phyloP scores from a whole-genome alignment of 2,888 invertebrate species.

The Carabus problematicus region DNA sequence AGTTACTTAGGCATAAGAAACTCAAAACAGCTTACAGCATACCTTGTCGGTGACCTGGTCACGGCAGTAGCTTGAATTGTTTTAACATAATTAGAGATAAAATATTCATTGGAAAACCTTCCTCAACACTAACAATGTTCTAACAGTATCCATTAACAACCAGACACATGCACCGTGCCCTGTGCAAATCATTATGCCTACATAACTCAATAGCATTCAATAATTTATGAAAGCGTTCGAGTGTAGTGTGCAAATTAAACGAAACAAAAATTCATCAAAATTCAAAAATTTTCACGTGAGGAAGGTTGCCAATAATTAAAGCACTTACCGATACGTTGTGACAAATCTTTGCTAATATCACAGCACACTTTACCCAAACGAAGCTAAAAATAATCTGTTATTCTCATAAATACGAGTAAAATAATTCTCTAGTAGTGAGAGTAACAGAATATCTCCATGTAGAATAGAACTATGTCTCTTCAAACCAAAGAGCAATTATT shows the following conservation, averaged over 20 bases:
- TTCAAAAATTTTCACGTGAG: constrained; percentile 15
- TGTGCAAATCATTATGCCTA: constrained; percentile 7
- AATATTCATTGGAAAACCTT: constrained; percentile 27
- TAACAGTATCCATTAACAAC: neutral
- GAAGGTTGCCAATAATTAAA: constrained; percentile 29
- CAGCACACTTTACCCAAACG: constrained; percentile 20
- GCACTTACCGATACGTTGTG: constrained; percentile 27
- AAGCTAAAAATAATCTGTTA: neutral
- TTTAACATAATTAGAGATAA: constrained; percentile 24
- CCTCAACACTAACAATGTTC: constrained; percentile 20
- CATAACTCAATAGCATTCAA: constrained; percentile 35
- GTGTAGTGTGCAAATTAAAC: constrained; percentile 12
- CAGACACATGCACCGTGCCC: neutral
- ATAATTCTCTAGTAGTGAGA: too few species aligned
- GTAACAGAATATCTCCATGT: too few species aligned
- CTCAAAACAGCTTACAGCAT: constrained; percentile 12
- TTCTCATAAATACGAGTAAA: too few species aligned
- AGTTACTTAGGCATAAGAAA: constrained; percentile 20
- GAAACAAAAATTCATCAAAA: too few species aligned
- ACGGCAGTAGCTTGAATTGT: constrained; percentile 18
- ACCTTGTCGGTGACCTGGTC: constrained; percentile 25
- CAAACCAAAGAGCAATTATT: neutral
- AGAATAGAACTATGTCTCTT: too few species aligned
- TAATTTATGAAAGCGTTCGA: constrained; percentile 17
- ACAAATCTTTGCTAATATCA: constrained; percentile 15